Base-by-base conservation (phyloP, 2,888 invertebrate genomes). In the Dicyrtomina minuta region DNA sequence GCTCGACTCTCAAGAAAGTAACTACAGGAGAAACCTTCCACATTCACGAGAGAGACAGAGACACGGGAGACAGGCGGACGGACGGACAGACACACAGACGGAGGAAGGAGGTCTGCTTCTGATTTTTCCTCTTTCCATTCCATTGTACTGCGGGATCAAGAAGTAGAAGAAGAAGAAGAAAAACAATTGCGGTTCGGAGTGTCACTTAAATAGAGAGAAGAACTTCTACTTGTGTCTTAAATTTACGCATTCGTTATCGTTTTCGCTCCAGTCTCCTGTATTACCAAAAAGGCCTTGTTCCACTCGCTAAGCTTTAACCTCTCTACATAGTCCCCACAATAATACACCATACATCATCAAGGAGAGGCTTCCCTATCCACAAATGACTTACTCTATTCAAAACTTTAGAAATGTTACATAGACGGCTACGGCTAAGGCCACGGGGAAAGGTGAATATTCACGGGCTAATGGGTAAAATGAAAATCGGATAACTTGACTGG, bases 161-260 rank as follows among this genome's bases (percentile, higher is more conserved):
- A 33, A 8, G 8, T 3, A 33, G 33, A 33, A 33, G 33, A 33
- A 33, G 33, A 33, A 60, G 24, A 60, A 62, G 62, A 46, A 62
- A 62, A 62, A 62, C 62, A 51, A 27, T 62, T 26, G 55, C 24
- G 26, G 55, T 26, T 55, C 55, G 1, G 17, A 26, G 27, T 24
- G 62, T 62, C 49, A 33, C 26, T 46, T 24, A 46, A 61, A 46
- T 46, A 49, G 51, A 24, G 46, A 62, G 33, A 27, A 59, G 41
- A 51, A 33, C 33, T 55, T 55, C 26, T 26, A n/a, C 55, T 55
- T 26, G 24, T 55, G 27, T 24, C 55, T 55, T 55, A n/a, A n/a
- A 13, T 55, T 55, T 22, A 26, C 24, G 55, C 27, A 55, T 24
- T 22, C 24, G 55, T 22, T 26, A 24, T 3, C 3, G 33, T 8